These are phyloP conservation scores for Balaeniceps rex DNA, from an alignment of 2,113 vertebrate genomes.

Conservation along the genomic window DNA sequence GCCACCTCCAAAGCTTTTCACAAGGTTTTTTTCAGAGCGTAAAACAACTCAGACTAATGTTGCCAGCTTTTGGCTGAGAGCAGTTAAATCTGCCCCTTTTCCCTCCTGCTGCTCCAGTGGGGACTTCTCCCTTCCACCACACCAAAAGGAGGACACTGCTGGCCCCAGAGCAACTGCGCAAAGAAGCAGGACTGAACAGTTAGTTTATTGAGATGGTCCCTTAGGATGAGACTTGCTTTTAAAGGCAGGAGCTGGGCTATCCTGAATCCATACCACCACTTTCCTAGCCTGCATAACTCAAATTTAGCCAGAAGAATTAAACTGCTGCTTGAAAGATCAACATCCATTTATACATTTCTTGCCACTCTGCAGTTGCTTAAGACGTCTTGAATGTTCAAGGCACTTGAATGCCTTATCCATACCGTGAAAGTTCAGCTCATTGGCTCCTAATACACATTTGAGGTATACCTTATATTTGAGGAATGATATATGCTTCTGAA, in stretches of 20 bases:
- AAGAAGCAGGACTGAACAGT: neutral
- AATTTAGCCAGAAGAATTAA: neutral
- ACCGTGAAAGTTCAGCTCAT: fast-evolving
- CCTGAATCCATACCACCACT: neutral
- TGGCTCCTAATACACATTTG: neutral
- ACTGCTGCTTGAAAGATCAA: neutral
- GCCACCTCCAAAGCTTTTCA: neutral
- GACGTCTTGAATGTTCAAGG: neutral
- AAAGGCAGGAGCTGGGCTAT: neutral
- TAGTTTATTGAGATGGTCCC: neutral
- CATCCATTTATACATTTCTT: neutral
- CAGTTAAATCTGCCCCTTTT: neutral
- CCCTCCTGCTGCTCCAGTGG: neutral
- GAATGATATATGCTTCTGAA: neutral
- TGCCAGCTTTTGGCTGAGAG: neutral
- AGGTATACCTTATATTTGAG: neutral
- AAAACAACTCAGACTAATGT: neutral
- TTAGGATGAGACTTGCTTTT: neutral
- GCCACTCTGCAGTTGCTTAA: neutral
- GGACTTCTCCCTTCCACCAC: neutral
- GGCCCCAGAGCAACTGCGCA: neutral
- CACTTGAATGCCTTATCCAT: neutral
- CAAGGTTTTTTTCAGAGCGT: neutral
- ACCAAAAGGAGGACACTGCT: neutral
- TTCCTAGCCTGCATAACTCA: neutral